phyloP scores from a whole-genome alignment of 2,797 vertebrate species.

The Okamejei kenojei region DNA sequence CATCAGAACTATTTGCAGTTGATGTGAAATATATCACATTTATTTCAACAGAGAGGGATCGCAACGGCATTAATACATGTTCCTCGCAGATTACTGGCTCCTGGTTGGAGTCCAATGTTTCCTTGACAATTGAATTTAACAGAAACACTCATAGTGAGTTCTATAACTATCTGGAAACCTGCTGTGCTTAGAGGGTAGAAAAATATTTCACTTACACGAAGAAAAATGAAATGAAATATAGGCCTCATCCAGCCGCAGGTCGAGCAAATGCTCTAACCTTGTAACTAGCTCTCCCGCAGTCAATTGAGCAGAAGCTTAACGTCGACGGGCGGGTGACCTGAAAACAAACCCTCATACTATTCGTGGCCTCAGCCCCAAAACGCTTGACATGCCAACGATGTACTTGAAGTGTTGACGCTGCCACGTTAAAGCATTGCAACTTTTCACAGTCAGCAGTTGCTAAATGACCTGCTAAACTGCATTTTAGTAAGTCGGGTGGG shows the following conservation, averaged over 20 bases:
- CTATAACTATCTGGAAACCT: too few relatives aligned
- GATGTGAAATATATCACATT: not conserved
- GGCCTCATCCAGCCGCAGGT: not conserved
- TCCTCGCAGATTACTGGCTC: not conserved
- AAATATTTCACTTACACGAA: not conserved
- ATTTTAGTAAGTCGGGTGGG: not conserved
- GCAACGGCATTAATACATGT: not conserved
- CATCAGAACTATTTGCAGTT: not conserved
- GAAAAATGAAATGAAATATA: not conserved
- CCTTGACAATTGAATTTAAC: not conserved
- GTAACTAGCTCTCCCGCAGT: not conserved
- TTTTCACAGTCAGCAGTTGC: not conserved
- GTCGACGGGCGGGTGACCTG: not conserved
- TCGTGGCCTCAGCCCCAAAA: not conserved
- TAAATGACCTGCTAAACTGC: not conserved
- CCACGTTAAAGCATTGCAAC: not conserved
- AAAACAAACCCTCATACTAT: not conserved
- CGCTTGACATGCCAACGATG: not conserved
- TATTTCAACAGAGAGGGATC: not conserved
- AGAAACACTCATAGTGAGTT: not conserved
- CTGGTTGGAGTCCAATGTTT: slow-evolving; percentile 14
- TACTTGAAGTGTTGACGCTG: too few relatives aligned
- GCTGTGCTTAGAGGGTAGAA: not conserved
- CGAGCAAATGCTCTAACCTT: too few relatives aligned
- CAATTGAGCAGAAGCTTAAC: not conserved